phyloP scores from a whole-genome alignment of 2,797 vertebrate genomes.

The Neomorphus geoffroyi region DNA sequence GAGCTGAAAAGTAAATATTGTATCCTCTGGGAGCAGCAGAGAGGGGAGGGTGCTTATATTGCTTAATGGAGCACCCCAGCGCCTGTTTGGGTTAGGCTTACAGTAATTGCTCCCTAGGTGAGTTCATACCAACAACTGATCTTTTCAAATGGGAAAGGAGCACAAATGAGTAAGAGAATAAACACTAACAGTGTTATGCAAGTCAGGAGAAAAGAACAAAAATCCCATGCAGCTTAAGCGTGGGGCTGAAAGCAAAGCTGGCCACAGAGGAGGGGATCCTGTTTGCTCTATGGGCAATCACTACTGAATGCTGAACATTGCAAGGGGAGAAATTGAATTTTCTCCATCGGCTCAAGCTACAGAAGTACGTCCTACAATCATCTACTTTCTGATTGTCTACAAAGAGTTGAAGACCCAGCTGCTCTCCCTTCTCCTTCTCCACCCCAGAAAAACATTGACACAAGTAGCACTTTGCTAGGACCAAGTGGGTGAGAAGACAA shows the following conservation, averaged over 20 bases:
- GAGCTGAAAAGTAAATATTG: constrained; percentile 52
- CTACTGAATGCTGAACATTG: not conserved
- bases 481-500: not conserved
- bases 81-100: constrained; percentile 64
- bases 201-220: not conserved
- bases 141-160: constrained; percentile 45
- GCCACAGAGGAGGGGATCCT: not conserved
- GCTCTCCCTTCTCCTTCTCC: not conserved
- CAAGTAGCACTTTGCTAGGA: not conserved
- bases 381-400: not conserved
- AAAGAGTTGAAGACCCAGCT: not conserved
- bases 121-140: constrained; percentile 52
- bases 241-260: not conserved
- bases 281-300: not conserved
- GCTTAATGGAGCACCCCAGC: constrained; percentile 47
- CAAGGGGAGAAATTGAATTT: not conserved
- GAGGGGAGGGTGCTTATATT: not conserved
- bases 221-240: not conserved
- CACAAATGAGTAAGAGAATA: constrained; percentile 51
- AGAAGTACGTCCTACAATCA: not conserved
- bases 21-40: constrained; percentile 39
- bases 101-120: constrained; percentile 65
- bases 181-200: constrained; percentile 46
- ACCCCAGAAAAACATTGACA: not conserved
- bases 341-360: not conserved